Evolutionary conservation across 2,888 invertebrate species (phyloP), one percentile per base, ranked within the genome.

Genomic region (Scaptomyza tumidula): DNA sequence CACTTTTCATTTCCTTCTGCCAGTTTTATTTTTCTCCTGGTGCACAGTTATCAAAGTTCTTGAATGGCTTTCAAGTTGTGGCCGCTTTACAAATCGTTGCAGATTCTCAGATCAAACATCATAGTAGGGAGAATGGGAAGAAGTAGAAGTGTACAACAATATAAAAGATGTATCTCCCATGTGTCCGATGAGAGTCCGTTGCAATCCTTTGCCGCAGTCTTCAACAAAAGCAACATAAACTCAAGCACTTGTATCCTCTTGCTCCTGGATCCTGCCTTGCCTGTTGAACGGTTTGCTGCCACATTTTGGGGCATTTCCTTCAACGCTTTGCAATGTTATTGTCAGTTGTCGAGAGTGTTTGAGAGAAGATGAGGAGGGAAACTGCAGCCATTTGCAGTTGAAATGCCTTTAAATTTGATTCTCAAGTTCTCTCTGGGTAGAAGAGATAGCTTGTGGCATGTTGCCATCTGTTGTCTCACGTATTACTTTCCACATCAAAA

Each of bases 71-170:
- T 84, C 80, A 61, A 81, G 67, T 59, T 58, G 57, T 45, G 50
- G 63, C 24, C 60, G 60, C 66, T 44, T 63, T 78, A 78, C 78
- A 78, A 78, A 81, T 71, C 67, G 75, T 63, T 71, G 59, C 66
- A 75, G 63, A 73, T 78, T 73, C 57, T 61, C 66, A 66, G 54
- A 65, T 65, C 86, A 74, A 88, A 78, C 59, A 58, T 84, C 44
- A 39, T 29, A 48, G 49, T 39, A 54, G 48, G 35, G 29, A 33
- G 24, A 16, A 1, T 14, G 52, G 16, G 10, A 35, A 9, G 45
- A 52, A 14, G 7, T 19, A 19, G 10, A 61, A 56, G 45, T 52
- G 72, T 68, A 60, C 65, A 66, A 66, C 50, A 80, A 79, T 65
- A 58, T 63, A 58, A 71, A 63, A 76, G 49, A 76, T 62, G 63